Conservation (phyloP, 2,888 invertebrate species). For the Criorhina ranunculi region DNA sequence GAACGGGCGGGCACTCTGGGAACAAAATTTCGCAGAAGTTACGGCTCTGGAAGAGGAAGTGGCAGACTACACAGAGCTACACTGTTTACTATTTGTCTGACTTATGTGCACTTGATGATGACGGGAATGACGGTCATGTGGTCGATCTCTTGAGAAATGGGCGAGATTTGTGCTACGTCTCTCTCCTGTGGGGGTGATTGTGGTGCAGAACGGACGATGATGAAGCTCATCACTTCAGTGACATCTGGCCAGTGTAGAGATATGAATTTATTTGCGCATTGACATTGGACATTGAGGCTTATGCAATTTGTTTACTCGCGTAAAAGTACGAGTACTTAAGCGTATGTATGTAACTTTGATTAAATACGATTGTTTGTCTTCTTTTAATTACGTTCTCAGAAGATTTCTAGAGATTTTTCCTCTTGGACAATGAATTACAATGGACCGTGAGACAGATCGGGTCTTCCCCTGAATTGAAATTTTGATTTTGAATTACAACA, state of each 20-base stretch:
- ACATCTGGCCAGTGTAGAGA: slow-evolving; percentile 42
- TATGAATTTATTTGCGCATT: slow-evolving; percentile 69
- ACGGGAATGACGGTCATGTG: slow-evolving; percentile 58
- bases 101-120: slow-evolving; percentile 8
- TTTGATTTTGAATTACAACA: background rate
- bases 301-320: slow-evolving; percentile 62
- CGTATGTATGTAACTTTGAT: slow-evolving; percentile 11
- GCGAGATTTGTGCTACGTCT: slow-evolving; percentile 17
- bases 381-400: slow-evolving; percentile 39
- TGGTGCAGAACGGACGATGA: background rate
- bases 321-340: slow-evolving; percentile 32
- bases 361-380: slow-evolving; percentile 1
- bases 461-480: slow-evolving; percentile 6
- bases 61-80: slow-evolving; percentile 21
- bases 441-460: slow-evolving; percentile 3
- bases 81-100: slow-evolving; percentile 45
- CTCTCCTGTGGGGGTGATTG: background rate
- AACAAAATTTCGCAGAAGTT: slow-evolving; percentile 12
- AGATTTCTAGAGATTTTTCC: background rate
- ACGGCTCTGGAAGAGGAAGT: slow-evolving; percentile 50
- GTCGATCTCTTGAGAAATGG: slow-evolving; percentile 55
- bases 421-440: background rate
- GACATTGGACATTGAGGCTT: slow-evolving; percentile 67
- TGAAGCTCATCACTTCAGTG: slow-evolving; percentile 30
- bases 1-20: background rate